Percentiles rank a stretch among this genome's conserved stretches.
phyloP scores from a whole-genome alignment of 2,113 vertebrate genomes.

The Xiphophorus couchianus region DNA sequence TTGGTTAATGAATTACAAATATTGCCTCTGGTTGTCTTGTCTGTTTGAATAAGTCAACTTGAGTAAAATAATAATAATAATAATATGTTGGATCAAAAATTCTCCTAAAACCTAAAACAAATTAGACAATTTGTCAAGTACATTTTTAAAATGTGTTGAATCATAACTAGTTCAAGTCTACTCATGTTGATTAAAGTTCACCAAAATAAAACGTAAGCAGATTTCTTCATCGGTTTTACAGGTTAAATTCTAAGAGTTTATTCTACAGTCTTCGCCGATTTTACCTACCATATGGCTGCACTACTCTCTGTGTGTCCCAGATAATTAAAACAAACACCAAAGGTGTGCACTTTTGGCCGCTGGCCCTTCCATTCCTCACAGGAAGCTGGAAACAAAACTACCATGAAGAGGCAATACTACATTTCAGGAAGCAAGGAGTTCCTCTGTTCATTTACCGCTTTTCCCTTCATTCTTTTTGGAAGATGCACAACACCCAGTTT shows the following conservation, averaged over 20 bases:
- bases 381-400: conserved; percentile 62
- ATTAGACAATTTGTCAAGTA: too few relatives aligned
- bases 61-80: too few relatives aligned
- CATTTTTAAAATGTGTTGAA: neutral
- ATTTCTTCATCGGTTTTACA: neutral
- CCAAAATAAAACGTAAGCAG: neutral
- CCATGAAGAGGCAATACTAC: conserved; percentile 17
- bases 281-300: conserved; percentile 20
- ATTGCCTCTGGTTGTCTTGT: too few relatives aligned
- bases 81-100: too few relatives aligned
- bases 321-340: conserved; percentile 25
- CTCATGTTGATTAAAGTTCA: neutral
- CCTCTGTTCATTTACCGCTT: conserved; percentile 26
- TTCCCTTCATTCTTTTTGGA: neutral
- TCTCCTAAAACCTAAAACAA: too few relatives aligned
- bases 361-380: conserved; percentile 22
- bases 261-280: neutral
- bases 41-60: too few relatives aligned
- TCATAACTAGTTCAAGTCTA: neutral
- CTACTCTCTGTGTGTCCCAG: conserved; percentile 4
- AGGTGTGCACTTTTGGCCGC: conserved; percentile 39
- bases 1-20: too few relatives aligned
- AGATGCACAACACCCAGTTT: neutral
- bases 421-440: conserved; percentile 52
- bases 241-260: neutral